A percentile compares a stretch with the other conserved stretches of the same genome.
These are phyloP conservation scores for Noctuana brunneofusca DNA, from an alignment of 2,888 invertebrate species.

Conservation along the genomic window DNA sequence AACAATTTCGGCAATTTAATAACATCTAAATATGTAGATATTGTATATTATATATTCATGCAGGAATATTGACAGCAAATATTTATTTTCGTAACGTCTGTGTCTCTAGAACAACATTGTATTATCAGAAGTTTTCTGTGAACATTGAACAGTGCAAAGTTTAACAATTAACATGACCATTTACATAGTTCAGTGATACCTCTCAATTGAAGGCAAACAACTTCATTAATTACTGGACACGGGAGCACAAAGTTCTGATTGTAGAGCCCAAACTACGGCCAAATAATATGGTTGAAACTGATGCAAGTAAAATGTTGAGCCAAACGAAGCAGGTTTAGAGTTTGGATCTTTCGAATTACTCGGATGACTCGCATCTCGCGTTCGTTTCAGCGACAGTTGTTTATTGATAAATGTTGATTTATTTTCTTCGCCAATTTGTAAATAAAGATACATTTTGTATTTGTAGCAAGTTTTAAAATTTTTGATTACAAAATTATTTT, in stretches of 20 bases:
- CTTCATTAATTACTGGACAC: slow-evolving; percentile 66
- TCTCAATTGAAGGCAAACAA: slow-evolving; percentile 61
- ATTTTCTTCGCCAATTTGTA: slow-evolving; percentile 50
- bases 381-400: slow-evolving; percentile 8
- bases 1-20: too few relatives aligned
- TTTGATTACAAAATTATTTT: too few relatives aligned
- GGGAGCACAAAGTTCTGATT: slow-evolving; percentile 54
- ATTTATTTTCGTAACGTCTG: too few relatives aligned
- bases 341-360: too few relatives aligned
- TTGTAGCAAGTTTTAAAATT: too few relatives aligned
- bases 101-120: slow-evolving; percentile 1
- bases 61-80: too few relatives aligned
- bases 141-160: slow-evolving; percentile 38
- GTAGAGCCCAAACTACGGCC: slow-evolving; percentile 40
- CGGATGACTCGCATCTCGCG: background rate
- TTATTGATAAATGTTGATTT: slow-evolving; percentile 6
- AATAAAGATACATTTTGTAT: too few relatives aligned
- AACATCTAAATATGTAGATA: too few relatives aligned
- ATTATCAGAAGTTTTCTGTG: background rate
- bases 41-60: too few relatives aligned
- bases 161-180: slow-evolving; percentile 61
- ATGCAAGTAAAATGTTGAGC: slow-evolving; percentile 1
- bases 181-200: slow-evolving; percentile 47
- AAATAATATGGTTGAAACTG: slow-evolving; percentile 21
- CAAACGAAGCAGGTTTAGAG: background rate